Base-by-base conservation (phyloP, 2,113 vertebrate genomes). In the Archilochus colubris region DNA sequence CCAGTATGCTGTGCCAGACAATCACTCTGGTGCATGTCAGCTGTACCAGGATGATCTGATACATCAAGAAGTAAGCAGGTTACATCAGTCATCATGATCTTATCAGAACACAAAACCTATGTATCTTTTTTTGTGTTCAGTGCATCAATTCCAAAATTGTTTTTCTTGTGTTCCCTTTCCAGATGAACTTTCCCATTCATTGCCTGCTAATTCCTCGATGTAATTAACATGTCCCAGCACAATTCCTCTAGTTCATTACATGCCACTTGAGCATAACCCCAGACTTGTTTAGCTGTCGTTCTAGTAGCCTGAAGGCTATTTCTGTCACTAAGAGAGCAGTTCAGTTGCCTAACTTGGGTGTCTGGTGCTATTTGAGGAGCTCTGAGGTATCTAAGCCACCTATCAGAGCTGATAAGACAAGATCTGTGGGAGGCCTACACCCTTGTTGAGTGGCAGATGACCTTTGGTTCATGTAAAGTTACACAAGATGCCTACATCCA, bases 11-110 rank as follows among this genome's bases (percentile, higher is more conserved):
- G 44, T 92, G 91, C 94, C 95, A 96, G 86, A 80, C 62, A 92
- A 72, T 91, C 57, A 53, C 74, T 93, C 57, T 5, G 38, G 66
- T 83, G 46, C 25, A 58, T 92, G 62, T 88, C 75, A 89, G 30
- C 48, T 93, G 64, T 75, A 84, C 77, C 69, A 50, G 54, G 62
- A 87, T 79, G 81, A 93, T 94, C 94, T 95, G 92, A 94, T 94
- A 93, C 7, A 6, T 84, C 58, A 87, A 84, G 77, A 93, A 40
- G 50, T 66, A 93, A 87, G 69, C 54, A 44, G 43, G 61, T 94
- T 96, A 72, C 74, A 93, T 91, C 86, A 86, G 61, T 72, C 38
- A 6, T 64, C 44, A 8, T 40, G 86, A 92, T 94, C 61, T 96
- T 95, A 95, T 93, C 92, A 68, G 88, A 91, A 54, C 33, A 77